Conservation (phyloP, 2,888 invertebrate genomes). For the Morpho achilles region DNA sequence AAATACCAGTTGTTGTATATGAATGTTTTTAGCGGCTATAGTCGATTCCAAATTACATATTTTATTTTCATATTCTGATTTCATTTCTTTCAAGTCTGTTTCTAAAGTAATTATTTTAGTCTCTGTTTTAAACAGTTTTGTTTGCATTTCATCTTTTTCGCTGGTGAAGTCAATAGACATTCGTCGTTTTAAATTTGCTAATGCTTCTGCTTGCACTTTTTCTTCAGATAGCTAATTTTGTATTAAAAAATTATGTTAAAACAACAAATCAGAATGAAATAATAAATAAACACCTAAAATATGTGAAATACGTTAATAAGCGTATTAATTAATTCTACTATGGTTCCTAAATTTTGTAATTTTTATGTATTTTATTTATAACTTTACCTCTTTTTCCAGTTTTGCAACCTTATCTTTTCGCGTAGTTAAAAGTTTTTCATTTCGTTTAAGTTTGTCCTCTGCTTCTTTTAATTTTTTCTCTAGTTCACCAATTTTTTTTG, state of each 20-base stretch:
- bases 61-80: conserved; percentile 79
- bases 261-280: neutral
- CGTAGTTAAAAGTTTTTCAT: conserved; percentile 74
- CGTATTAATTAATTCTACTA: neutral
- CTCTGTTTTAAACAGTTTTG: conserved; percentile 66
- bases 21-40: conserved; percentile 78
- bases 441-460: conserved; percentile 82
- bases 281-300: neutral
- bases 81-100: conserved; percentile 72
- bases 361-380: neutral
- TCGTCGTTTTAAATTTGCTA: conserved; percentile 57
- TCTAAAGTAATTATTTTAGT: conserved; percentile 69
- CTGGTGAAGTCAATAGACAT: conserved; percentile 63
- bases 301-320: neutral
- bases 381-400: conserved; percentile 80
- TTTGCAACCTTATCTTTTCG: conserved; percentile 79
- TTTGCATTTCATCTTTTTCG: conserved; percentile 70
- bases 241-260: neutral
- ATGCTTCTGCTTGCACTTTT: conserved; percentile 62
- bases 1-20: conserved; percentile 81
- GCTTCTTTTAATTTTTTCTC: conserved; percentile 83
- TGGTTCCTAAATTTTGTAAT: neutral
- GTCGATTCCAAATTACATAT: conserved; percentile 79
- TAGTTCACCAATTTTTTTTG: conserved; percentile 80
- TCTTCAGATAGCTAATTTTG: conserved; percentile 47